Percentiles rank a stretch among this genome's conserved stretches.
These are phyloP conservation scores for Drosophila nebulosa DNA, from an alignment of 1,140 invertebrate genomes.

Conservation along the genomic window DNA sequence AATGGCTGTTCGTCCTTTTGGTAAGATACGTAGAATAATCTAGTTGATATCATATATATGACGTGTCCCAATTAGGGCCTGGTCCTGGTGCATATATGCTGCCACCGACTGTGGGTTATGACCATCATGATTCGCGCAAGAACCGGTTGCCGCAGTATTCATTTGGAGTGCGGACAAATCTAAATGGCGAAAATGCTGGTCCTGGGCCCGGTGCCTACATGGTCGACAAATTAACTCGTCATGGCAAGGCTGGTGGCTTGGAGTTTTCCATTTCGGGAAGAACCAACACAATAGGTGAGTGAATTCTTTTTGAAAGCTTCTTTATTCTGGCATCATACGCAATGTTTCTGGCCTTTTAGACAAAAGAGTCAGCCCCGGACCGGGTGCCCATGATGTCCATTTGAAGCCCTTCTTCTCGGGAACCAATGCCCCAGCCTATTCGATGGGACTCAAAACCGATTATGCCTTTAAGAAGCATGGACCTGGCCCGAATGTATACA, in stretches of 20 bases:
- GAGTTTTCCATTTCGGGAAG: slow-evolving; percentile 73
- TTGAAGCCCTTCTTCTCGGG: slow-evolving; percentile 81
- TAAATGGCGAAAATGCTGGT: slow-evolving; percentile 20
- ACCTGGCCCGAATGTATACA: slow-evolving; percentile 85
- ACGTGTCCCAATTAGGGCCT: slow-evolving; percentile 81
- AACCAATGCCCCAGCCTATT: slow-evolving; percentile 82
- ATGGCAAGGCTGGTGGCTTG: slow-evolving; percentile 47
- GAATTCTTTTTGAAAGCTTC: background rate
- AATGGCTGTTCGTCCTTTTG: slow-evolving; percentile 54
- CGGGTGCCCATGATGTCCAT: slow-evolving; percentile 83
- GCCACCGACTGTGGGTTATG: slow-evolving; percentile 83
- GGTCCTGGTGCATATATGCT: slow-evolving; percentile 85
- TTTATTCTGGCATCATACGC: too few species aligned
- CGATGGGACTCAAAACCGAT: slow-evolving; percentile 82
- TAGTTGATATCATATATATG: background rate
- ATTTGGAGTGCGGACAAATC: slow-evolving; percentile 81
- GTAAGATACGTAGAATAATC: slow-evolving; percentile 19
- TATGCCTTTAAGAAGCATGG: slow-evolving; percentile 78
- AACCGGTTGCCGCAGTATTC: slow-evolving; percentile 84
- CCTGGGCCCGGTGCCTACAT: slow-evolving; percentile 71
- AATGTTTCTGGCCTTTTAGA: slow-evolving; percentile 18
- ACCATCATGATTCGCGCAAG: slow-evolving; percentile 83
- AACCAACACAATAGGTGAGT: slow-evolving; percentile 46
- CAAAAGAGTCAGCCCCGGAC: slow-evolving; percentile 81
- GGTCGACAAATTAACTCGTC: slow-evolving; percentile 62